phyloP scores from a whole-genome alignment of 1,140 invertebrate species.

The Aleiodes sp. region DNA sequence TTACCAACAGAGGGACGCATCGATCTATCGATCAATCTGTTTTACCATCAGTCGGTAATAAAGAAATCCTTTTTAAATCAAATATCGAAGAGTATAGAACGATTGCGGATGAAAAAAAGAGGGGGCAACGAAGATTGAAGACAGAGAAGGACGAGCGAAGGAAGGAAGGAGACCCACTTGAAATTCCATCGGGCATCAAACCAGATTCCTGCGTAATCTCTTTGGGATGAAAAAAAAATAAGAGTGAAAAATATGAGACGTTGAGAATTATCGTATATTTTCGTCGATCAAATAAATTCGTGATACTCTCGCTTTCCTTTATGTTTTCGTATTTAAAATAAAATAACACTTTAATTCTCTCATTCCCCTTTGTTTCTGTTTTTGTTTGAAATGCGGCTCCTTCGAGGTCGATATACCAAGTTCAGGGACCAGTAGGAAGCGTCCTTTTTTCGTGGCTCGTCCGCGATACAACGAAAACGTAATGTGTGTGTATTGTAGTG shows the following conservation, averaged over 20 bases:
- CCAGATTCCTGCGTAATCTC: conserved; percentile 38
- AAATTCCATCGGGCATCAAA: conserved; percentile 31
- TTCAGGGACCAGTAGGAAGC: conserved; percentile 13
- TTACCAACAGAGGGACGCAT: not conserved
- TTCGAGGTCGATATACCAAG: conserved; percentile 23
- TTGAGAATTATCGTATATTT: conserved; percentile 37
- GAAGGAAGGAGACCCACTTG: conserved; percentile 14
- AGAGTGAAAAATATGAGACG: not conserved
- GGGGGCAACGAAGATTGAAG: not conserved
- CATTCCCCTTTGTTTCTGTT: not conserved
- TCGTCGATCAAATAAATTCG: not conserved
- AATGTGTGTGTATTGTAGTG: not conserved
- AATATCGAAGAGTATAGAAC: not conserved
- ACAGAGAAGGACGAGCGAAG: not conserved
- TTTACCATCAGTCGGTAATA: not conserved
- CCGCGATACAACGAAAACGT: not conserved
- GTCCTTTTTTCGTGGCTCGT: conserved; percentile 6
- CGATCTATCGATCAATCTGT: not conserved
- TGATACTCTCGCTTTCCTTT: not conserved
- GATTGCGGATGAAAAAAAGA: too few relatives aligned
- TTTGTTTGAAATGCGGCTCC: not conserved
- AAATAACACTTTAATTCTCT: too few relatives aligned
- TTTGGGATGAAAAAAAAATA: not conserved
- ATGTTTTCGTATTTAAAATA: too few relatives aligned
- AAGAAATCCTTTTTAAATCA: not conserved